Evolutionary conservation across 2,888 invertebrate species (phyloP).

Genomic region (Unio delphinus): DNA sequence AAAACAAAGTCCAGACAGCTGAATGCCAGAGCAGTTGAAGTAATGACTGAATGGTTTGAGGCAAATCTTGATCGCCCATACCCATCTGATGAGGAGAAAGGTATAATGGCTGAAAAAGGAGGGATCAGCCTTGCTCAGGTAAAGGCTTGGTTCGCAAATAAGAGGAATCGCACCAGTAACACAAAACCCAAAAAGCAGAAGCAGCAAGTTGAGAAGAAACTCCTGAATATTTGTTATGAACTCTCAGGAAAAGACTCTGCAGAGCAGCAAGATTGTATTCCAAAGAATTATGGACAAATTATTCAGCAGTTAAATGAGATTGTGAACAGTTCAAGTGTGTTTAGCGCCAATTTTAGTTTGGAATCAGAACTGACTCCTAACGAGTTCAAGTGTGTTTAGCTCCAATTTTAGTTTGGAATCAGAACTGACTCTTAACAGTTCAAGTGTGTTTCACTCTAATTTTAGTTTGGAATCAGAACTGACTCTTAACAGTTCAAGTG

Average conservation of each 20-base stretch:
- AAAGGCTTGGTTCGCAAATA: conserved; percentile 69
- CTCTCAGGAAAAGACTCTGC: conserved; percentile 12
- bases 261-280: conserved; percentile 17
- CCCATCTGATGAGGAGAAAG: conserved; percentile 62
- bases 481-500: conserved; percentile 31
- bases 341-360: conserved; percentile 19
- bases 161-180: conserved; percentile 63
- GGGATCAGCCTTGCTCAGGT: conserved; percentile 56
- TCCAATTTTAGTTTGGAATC: too few relatives aligned
- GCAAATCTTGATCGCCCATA: conserved; percentile 61
- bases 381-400: too few relatives aligned
- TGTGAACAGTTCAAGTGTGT: conserved; percentile 46
- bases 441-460: too few relatives aligned
- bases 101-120: conserved; percentile 53
- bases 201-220: conserved; percentile 47
- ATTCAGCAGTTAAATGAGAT: conserved; percentile 53
- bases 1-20: conserved; percentile 51
- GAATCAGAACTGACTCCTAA: not conserved
- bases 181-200: conserved; percentile 63
- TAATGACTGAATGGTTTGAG: conserved; percentile 62
- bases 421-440: too few relatives aligned
- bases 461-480: not conserved
- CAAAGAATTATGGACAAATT: conserved; percentile 48
- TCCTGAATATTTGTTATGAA: conserved; percentile 50
- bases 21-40: conserved; percentile 46